Evolutionary conservation across 2,113 vertebrate species (phyloP), one percentile per base, ranked within the genome.

Genomic region (Cyanistes caeruleus): DNA sequence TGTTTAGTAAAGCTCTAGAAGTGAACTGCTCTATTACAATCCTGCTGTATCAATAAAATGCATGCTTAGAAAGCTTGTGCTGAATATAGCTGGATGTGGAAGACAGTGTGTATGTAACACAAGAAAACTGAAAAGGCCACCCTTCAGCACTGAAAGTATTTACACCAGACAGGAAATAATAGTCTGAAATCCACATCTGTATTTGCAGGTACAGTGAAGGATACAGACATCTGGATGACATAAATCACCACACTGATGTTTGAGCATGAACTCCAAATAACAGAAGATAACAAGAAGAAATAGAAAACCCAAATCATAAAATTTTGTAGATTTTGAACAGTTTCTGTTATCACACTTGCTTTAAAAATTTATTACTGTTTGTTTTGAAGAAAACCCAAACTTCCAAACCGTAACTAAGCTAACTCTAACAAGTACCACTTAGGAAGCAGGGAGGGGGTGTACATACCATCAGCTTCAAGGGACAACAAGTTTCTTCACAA

Each of bases 121-220:
- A 81, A 73, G 56, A 84, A 88, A 92, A 87, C 1, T 33, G 9
- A 43, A 82, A 86, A 82, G 65, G 28, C 22, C 27, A 41, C 65
- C 62, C n/a, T 87, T 92, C 76, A 91, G 68, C 39, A 56, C 8
- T 30, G 37, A 9, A 74, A 55, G 21, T 37, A 55, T 89, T 94
- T 89, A 91, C 58, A 79, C 7, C 41, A 82, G 84, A 87, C 44
- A 84, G 52, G 77, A 95, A 89, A 93, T 76, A 87, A 75, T 20
- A 60, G 56, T 91, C 84, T 84, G 41, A 81, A 96, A 92, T 64
- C n/a, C 53, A 78, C 84, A 84, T 78, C 73, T 95, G 48, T 68
- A 75, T 76, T 79, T 91, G 53, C 93, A 87, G 89, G 87, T 91
- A 91, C 28, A 87, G 53, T 49, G 77, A 91, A 84, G 65, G 44